Conservation (phyloP, 1,140 invertebrate genomes). For the Cherax destructor region DNA sequence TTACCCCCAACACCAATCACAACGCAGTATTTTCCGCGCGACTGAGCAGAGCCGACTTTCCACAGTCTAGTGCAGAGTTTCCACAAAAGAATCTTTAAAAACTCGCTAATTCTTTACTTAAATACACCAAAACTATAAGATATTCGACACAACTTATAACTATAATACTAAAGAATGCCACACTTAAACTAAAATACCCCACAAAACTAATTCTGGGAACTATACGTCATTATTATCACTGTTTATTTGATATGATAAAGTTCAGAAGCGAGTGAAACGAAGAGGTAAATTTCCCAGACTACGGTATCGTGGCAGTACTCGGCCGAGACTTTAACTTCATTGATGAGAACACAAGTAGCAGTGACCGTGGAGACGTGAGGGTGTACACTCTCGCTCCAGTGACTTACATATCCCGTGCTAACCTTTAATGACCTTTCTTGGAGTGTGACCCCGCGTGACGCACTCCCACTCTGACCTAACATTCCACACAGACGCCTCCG, state of each 20-base stretch:
- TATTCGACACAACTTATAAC: too few species aligned
- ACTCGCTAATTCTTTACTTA: too few species aligned
- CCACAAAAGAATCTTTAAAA: too few species aligned
- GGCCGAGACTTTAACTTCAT: constrained; percentile 37
- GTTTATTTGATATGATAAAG: too few species aligned
- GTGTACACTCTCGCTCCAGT: not conserved
- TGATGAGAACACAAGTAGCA: constrained; percentile 53
- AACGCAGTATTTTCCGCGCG: not conserved
- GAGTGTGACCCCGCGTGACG: not conserved
- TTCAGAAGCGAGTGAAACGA: not conserved
- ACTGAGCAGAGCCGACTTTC: not conserved
- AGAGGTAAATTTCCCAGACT: not conserved
- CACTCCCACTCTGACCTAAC: not conserved
- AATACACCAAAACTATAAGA: too few species aligned
- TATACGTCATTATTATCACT: too few species aligned
- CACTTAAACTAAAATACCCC: too few species aligned
- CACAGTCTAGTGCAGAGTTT: not conserved
- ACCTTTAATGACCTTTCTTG: not conserved
- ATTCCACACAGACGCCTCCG: not conserved
- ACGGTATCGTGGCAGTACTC: not conserved
- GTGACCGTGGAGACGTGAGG: not conserved
- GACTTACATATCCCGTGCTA: not conserved
- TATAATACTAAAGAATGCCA: too few species aligned
- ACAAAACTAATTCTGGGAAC: too few species aligned
- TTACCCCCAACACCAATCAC: constrained; percentile 38